phyloP scores from a whole-genome alignment of 2,888 invertebrate genomes.

The Mythimna vitellina region DNA sequence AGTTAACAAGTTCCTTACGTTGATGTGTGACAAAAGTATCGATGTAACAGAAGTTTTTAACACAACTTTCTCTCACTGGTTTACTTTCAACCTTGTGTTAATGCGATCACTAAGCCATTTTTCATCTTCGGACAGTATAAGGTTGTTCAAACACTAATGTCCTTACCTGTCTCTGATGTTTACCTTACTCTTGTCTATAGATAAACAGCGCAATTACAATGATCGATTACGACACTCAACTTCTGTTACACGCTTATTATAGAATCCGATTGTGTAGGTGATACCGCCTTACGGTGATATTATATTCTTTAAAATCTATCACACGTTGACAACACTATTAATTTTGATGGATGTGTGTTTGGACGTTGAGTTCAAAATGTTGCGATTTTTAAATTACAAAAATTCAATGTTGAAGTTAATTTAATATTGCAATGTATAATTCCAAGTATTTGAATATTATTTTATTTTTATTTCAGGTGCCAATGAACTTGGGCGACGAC shows the following conservation, averaged over 20 bases:
- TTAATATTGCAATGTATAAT: slow-evolving; percentile 41
- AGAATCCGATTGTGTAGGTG: slow-evolving; percentile 74
- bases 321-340: slow-evolving; percentile 79
- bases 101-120: slow-evolving; percentile 70
- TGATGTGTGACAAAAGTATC: slow-evolving; percentile 46
- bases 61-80: slow-evolving; percentile 71
- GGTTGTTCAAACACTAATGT: slow-evolving; percentile 77
- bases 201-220: slow-evolving; percentile 79
- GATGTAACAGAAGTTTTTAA: slow-evolving; percentile 66
- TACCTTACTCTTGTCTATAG: slow-evolving; percentile 75
- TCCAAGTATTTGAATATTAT: slow-evolving; percentile 45
- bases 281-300: slow-evolving; percentile 66
- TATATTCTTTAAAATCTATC: slow-evolving; percentile 79
- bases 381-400: slow-evolving; percentile 24
- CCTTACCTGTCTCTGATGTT: slow-evolving; percentile 82
- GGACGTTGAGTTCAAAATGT: slow-evolving; percentile 34
- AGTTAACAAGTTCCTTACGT: slow-evolving; percentile 74
- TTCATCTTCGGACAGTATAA: slow-evolving; percentile 71
- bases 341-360: slow-evolving; percentile 79
- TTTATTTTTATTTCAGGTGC: slow-evolving; percentile 64
- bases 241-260: slow-evolving; percentile 79
- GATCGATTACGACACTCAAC: slow-evolving; percentile 84
- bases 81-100: slow-evolving; percentile 56
- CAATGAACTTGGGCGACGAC: neutral
- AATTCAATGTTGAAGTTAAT: slow-evolving; percentile 18